Base-by-base conservation (phyloP, 2,113 vertebrate species). In the Amblyornis subalaris region DNA sequence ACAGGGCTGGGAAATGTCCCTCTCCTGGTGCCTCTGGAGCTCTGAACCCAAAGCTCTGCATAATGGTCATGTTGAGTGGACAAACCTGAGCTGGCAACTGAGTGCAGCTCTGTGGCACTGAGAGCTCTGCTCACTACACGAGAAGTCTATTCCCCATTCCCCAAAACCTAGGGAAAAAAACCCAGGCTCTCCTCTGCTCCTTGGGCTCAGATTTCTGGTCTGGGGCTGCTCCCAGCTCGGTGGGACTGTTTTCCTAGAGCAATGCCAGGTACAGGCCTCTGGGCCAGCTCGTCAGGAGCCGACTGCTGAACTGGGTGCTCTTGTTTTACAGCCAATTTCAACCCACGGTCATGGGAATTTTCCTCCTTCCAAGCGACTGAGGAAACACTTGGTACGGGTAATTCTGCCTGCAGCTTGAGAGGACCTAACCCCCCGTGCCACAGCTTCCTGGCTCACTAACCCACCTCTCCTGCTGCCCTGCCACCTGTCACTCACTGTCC, bases 331-430 rank as follows among this genome's bases (percentile, higher is more conserved):
- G 98, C 98, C 66, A 97, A 96, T 96, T 98, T 98, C 96, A 98
- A 97, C 60, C 96, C 97, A 78, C 95, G 98, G 47, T 97, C 97
- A 79, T 98, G 97, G 97, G 98, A 98, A 76, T 98, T 97, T 94
- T 97, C 98, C 66, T 97, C 98, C 94, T 74, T 97, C 61, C 97
- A 98, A 94, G 96, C 60, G 23, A 96, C 97, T 1, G 98, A 98
- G 9, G 98, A 98, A 66, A 61, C 96, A 85, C 96, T 98, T 44
- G n/a, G 90, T 9, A 93, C 71, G 55, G 97, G 98, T 94, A 97
- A 96, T 94, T 97, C 98, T 7, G 78, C 94, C 86, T 98, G 96
- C 96, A 97, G 91, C 50, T 70, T 97, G 93, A 98, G 98, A 98
- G 98, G 98, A 96, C 85, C 91, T 87, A 81, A 83, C 58, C 75